Conservation (phyloP, 2,113 vertebrate genomes). For the Vulpes lagopus region DNA sequence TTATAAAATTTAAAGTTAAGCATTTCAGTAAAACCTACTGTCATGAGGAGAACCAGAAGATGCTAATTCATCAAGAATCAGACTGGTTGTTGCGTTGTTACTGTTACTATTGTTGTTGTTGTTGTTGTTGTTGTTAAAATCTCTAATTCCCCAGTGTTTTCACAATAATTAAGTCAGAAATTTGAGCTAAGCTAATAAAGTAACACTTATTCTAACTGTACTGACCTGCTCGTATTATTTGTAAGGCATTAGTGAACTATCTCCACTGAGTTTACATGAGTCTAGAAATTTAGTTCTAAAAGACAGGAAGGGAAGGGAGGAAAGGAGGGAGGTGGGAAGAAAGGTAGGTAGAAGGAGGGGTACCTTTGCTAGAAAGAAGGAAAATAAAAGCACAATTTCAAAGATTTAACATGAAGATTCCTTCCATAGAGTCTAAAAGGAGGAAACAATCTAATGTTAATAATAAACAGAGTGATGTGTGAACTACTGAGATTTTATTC, state of each 20-base stretch:
- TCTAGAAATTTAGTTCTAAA: background rate
- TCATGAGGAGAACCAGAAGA: background rate
- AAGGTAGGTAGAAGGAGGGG: background rate
- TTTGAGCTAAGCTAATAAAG: background rate
- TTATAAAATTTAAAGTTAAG: background rate
- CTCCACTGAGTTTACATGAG: background rate
- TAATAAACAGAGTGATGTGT: background rate
- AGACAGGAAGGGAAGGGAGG: background rate
- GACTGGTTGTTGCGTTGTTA: background rate
- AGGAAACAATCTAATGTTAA: background rate
- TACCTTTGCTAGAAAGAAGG: background rate
- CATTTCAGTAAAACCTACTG: background rate
- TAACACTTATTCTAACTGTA: background rate
- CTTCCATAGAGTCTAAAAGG: background rate
- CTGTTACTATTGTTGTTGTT: background rate
- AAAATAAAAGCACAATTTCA: background rate
- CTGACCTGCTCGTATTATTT: background rate
- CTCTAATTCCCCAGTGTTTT: background rate
- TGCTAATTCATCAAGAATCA: constrained; percentile 4
- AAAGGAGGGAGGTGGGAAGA: background rate
- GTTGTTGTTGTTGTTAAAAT: background rate
- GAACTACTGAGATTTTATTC: background rate
- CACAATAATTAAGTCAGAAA: background rate
- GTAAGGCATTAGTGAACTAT: background rate
- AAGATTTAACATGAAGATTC: background rate